Base-by-base conservation (phyloP, 2,888 invertebrate genomes). In the Apoda limacodes region DNA sequence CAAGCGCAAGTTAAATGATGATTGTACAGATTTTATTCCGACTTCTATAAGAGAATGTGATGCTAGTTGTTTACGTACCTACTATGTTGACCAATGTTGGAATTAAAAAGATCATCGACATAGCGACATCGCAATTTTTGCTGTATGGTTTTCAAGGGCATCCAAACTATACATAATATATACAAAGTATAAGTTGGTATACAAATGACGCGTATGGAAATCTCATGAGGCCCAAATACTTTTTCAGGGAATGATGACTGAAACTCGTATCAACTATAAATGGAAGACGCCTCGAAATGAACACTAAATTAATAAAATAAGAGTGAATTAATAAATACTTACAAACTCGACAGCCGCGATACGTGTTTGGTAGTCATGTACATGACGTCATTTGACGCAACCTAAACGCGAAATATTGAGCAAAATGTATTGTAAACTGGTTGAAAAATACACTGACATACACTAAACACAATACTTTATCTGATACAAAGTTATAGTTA, bases 121-220 rank as follows among this genome's bases (percentile, higher is more conserved):
- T 49, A 56, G 53, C 60, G 58, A 60, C 65, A 55, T 61, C 61
- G 57, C 59, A 59, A 68, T 66, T 70, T 76, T 70, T 67, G 70
- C 78, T 76, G 80, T 76, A 81, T 72, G 74, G 70, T 80, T 76
- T 82, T 82, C 81, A 82, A 82, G 81, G 81, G 75, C 81, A 82
- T 60, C 55, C 49, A n/a, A n/a, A n/a, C 45, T 55, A 55, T 49
- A 43, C 54, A 53, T 48, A 40, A 45, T 42, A 43, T 40, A 38
- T 45, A 47, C 41, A 43, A 39, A 35, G 35, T 52, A 38, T 34
- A 43, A 28, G 28, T 39, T 38, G 30, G 52, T 17, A 7, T 7
- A 17, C 17, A 17, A 17, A 17, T 7, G 7, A 17, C 54, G 52
- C 58, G 61, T 56, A 60, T 59, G 57, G 59, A 50, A 49, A 48